These are phyloP conservation scores for Leptura quadrifasciata DNA, from an alignment of 2,888 invertebrate species.

Conservation along the genomic window DNA sequence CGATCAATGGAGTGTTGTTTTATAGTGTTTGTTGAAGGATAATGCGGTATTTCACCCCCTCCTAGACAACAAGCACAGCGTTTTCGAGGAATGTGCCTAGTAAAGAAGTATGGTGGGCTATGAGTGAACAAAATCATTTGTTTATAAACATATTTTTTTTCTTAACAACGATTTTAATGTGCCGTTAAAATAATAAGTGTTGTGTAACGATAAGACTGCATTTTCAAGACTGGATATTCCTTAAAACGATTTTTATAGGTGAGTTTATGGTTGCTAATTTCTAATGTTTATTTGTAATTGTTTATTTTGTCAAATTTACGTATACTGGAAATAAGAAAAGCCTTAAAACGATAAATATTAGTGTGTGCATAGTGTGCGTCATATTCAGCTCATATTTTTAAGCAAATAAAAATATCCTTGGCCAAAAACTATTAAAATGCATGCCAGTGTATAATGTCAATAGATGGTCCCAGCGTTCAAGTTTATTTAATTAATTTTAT, in stretches of 20 bases:
- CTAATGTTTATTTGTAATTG: slow-evolving; percentile 12
- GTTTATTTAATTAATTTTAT: neutral
- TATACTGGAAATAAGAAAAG: neutral
- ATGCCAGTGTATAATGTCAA: neutral
- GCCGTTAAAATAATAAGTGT: slow-evolving; percentile 37
- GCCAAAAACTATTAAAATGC: neutral
- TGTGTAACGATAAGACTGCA: slow-evolving; percentile 51
- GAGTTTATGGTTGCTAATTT: slow-evolving; percentile 2
- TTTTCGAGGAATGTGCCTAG: slow-evolving; percentile 39
- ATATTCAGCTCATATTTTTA: neutral
- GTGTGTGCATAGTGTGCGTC: neutral
- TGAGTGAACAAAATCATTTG: slow-evolving; percentile 48
- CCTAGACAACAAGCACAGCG: slow-evolving; percentile 29
- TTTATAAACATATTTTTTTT: slow-evolving; percentile 48
- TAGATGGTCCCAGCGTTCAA: neutral
- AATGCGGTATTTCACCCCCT: slow-evolving; percentile 40
- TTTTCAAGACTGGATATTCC: slow-evolving; percentile 49
- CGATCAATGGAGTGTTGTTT: slow-evolving; percentile 15
- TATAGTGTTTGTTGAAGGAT: slow-evolving; percentile 15
- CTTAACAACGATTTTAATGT: slow-evolving; percentile 35
- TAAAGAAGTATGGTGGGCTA: slow-evolving; percentile 47
- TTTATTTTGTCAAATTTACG: slow-evolving; percentile 14
- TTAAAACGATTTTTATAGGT: slow-evolving; percentile 37
- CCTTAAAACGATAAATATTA: too few relatives aligned
- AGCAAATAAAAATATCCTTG: neutral